Conservation (phyloP, 2,888 invertebrate species). For the Drosophila eohydei region DNA sequence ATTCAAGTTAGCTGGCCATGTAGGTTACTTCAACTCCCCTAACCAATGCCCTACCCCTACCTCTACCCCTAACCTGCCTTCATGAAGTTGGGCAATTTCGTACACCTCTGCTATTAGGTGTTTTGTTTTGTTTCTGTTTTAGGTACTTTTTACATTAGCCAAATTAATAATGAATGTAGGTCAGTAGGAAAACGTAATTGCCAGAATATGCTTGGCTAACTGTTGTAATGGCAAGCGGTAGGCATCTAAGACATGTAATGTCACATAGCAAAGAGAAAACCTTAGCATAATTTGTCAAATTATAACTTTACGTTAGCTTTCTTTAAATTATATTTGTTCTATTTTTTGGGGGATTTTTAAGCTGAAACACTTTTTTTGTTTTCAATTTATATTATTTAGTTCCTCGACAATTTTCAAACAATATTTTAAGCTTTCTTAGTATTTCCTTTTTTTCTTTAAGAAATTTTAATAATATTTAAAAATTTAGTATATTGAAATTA, state of each 20-base stretch:
- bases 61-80: background rate
- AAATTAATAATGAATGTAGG: constrained; percentile 67
- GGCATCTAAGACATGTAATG: constrained; percentile 11
- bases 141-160: constrained; percentile 55
- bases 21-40: constrained; percentile 59
- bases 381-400: background rate
- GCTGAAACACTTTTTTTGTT: background rate
- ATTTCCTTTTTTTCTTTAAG: background rate
- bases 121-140: constrained; percentile 49
- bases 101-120: constrained; percentile 39
- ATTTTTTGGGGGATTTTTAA: background rate
- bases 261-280: constrained; percentile 2
- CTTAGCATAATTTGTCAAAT: background rate
- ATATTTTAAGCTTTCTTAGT: background rate
- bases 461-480: background rate
- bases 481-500: no score
- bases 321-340: background rate
- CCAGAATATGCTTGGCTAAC: constrained; percentile 52
- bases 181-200: constrained; percentile 58
- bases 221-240: constrained; percentile 32
- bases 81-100: constrained; percentile 56
- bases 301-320: background rate
- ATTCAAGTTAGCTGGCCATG: constrained; percentile 76
- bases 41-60: background rate
- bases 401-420: no score